These are phyloP conservation scores for Timandra comae DNA, from an alignment of 2,888 invertebrate species.

Conservation along the genomic window DNA sequence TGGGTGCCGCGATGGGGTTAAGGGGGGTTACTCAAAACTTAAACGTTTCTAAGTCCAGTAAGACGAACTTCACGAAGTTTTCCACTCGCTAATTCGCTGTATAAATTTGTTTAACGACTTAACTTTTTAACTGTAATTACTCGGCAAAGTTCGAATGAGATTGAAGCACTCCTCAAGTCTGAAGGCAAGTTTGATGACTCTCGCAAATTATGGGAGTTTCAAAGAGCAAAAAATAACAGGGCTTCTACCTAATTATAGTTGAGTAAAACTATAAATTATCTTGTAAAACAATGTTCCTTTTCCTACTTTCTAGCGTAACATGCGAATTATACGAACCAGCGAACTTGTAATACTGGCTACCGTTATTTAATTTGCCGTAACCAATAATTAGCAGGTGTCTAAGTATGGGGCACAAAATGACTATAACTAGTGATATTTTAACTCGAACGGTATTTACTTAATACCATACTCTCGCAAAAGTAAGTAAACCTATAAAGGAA, in stretches of 20 bases:
- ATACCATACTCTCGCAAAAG: too few relatives aligned
- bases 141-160: constrained; percentile 61
- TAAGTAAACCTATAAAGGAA: too few relatives aligned
- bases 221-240: too few relatives aligned
- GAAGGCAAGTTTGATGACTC: constrained; percentile 29
- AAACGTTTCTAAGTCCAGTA: constrained; percentile 57
- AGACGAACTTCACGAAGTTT: constrained; percentile 56
- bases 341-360: too few relatives aligned
- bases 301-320: background rate
- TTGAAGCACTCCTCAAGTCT: constrained; percentile 55
- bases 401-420: too few relatives aligned
- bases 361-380: too few relatives aligned
- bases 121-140: constrained; percentile 76
- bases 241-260: too few relatives aligned
- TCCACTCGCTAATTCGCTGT: constrained; percentile 70
- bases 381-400: too few relatives aligned
- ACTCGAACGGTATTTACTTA: too few relatives aligned
- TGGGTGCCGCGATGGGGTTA: constrained; percentile 41
- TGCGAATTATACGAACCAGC: background rate
- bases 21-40: constrained; percentile 63
- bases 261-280: constrained; percentile 11
- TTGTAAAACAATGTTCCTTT: constrained; percentile 2
- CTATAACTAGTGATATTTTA: too few relatives aligned
- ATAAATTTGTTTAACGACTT: constrained; percentile 76
- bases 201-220: too few relatives aligned